phyloP scores from a whole-genome alignment of 2,888 invertebrate species.

The Venustoraphidia nigricollis region DNA sequence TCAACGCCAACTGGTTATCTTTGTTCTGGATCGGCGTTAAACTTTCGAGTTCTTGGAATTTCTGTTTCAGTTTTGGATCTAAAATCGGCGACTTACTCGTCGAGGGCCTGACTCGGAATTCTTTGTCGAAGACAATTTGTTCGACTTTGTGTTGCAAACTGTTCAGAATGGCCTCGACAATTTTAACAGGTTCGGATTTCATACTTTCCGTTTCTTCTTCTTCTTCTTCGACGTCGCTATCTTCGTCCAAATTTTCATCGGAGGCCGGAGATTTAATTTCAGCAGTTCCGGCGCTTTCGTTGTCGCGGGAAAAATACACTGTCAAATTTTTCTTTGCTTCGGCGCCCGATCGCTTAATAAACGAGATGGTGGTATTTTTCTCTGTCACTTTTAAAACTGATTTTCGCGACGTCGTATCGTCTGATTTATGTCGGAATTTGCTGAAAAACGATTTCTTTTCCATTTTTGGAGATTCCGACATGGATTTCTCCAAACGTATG shows the following conservation, averaged over 20 bases:
- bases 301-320: conserved; percentile 1
- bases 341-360: not conserved
- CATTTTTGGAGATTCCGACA: not conserved
- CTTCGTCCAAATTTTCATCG: not conserved
- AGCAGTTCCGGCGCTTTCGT: not conserved
- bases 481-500: not conserved
- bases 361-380: not conserved
- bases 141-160: conserved; percentile 14
- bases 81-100: conserved; percentile 3
- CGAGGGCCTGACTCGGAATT: not conserved
- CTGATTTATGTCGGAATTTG: not conserved
- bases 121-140: conserved; percentile 12
- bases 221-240: conserved; percentile 7
- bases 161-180: conserved; percentile 16
- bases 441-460: not conserved
- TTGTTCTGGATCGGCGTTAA: conserved; percentile 4
- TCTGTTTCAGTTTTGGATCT: conserved; percentile 1
- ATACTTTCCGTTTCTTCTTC: conserved; percentile 8
- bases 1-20: conserved; percentile 4
- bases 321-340: conserved; percentile 3
- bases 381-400: not conserved
- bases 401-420: not conserved
- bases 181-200: conserved; percentile 19
- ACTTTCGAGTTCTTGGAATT: not conserved
- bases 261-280: not conserved